Evolutionary conservation across 2,113 vertebrate species (phyloP), one percentile per base, ranked within the genome.

Genomic region (Ondatra zibethicus): DNA sequence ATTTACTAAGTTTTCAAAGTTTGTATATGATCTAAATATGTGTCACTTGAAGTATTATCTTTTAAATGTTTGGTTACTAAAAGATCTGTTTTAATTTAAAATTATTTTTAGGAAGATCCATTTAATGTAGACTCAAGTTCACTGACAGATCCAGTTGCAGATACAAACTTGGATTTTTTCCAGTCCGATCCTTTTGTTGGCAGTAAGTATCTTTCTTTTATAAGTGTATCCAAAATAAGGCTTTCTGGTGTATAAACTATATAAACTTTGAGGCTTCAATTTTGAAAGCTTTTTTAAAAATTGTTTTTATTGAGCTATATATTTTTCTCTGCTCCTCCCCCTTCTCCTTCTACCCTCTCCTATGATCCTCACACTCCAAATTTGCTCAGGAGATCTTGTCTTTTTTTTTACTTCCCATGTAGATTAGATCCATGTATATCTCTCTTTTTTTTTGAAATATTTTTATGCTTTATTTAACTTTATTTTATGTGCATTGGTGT

Each of bases 121-220:
- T 99, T 99, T 98, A 99, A 99, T 96, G 96, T 98, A 94, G 99
- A 99, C 96, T 98, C 98, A 97, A 98, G 98, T 97, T 98, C 97
- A 0, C 98, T 99, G 96, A 88, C 98, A 95, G 99, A 98, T 98
- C 97, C 98, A 82, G 98, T 98, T 97, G 96, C 98, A 94, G 98
- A 99, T 98, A 72, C 98, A 93, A 99, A 98, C 89, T 98, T 99
- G 98, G 99, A 99, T 97, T 99, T 99, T 98, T 99, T 99, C 98
- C 99, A 99, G 92, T 98, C 99, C 65, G 99, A 99, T 98, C 99
- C 99, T 68, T 99, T 99, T 88, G 99, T 99, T 97, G 99, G 99
- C 95, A 99, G 99, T 99, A 99, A 99, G 99, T 99, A 93, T 70
- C 93, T 47, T 91, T 96, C 23, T 96, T 94, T 55, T 98, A 39